phyloP scores from a whole-genome alignment of 2,113 vertebrate genomes.

The Sturnus vulgaris region DNA sequence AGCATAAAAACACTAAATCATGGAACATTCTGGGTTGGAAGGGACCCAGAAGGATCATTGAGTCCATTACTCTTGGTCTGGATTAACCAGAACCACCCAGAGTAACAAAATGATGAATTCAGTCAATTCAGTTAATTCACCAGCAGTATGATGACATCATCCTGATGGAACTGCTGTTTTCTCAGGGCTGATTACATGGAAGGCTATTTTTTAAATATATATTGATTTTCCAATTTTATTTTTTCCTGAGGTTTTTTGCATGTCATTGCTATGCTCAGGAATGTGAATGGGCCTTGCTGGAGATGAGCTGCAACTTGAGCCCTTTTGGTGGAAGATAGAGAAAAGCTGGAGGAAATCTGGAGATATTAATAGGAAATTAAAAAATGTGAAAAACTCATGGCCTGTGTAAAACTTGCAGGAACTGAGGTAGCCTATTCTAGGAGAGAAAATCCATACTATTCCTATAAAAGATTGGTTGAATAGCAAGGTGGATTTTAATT shows the following conservation, averaged over 20 bases:
- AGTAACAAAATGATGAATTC: not conserved
- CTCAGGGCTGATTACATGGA: not conserved
- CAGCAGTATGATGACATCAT: not conserved
- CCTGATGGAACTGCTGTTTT: not conserved
- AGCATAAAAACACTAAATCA: not conserved
- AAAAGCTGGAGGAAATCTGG: not conserved
- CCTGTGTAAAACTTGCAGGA: not conserved
- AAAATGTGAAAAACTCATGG: not conserved
- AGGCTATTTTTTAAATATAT: not conserved
- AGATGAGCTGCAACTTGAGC: not conserved
- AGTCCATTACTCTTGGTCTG: not conserved
- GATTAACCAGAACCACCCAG: not conserved
- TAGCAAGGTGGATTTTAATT: not conserved
- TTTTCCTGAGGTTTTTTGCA: not conserved
- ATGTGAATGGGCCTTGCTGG: not conserved
- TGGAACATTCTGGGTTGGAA: not conserved
- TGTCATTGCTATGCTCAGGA: accelerated
- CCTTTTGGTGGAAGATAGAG: not conserved
- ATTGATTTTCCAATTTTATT: not conserved
- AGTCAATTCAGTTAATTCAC: not conserved
- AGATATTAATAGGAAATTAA: not conserved
- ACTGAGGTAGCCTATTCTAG: not conserved
- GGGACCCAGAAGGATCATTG: not conserved
- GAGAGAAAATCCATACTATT: not conserved
- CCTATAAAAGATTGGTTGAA: not conserved